Percentiles rank a stretch among this genome's conserved stretches.
Evolutionary conservation across 2,888 invertebrate genomes (phyloP).

Genomic region (Cantharis lateralis): DNA sequence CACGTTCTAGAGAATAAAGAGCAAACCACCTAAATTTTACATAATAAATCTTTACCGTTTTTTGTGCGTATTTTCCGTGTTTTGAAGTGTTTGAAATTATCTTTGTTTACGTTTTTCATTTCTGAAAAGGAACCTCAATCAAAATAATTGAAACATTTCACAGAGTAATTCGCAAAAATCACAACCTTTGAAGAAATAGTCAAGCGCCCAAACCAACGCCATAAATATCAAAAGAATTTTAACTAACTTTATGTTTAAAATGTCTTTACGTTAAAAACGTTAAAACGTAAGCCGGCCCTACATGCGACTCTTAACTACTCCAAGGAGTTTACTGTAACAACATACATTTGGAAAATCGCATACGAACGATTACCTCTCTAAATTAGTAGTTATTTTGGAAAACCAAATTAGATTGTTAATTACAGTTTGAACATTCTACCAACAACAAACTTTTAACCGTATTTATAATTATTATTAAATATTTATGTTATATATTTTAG

Average conservation of each 20-base stretch:
- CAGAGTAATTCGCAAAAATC: neutral
- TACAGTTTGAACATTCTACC: neutral
- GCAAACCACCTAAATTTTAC: neutral
- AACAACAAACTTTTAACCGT: neutral
- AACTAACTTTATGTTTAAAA: too few relatives aligned
- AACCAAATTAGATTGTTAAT: neutral
- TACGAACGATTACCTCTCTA: too few relatives aligned
- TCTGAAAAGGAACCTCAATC: neutral
- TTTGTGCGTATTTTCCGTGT: neutral
- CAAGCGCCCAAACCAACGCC: neutral
- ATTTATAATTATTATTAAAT: neutral
- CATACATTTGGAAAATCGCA: too few relatives aligned
- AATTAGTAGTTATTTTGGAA: neutral
- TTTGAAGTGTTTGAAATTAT: neutral
- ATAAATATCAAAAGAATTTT: neutral
- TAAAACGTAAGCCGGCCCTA: neutral
- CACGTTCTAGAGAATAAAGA: conserved; percentile 3
- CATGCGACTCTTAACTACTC: neutral
- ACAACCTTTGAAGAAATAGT: neutral
- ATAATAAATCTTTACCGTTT: neutral
- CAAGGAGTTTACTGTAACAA: neutral
- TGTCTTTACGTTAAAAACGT: neutral
- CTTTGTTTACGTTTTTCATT: neutral
- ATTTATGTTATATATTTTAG: neutral
- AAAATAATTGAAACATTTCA: neutral